Evolutionary conservation across 2,888 invertebrate genomes (phyloP), one percentile per base, ranked within the genome.

Genomic region (Microplitis manilae): DNA sequence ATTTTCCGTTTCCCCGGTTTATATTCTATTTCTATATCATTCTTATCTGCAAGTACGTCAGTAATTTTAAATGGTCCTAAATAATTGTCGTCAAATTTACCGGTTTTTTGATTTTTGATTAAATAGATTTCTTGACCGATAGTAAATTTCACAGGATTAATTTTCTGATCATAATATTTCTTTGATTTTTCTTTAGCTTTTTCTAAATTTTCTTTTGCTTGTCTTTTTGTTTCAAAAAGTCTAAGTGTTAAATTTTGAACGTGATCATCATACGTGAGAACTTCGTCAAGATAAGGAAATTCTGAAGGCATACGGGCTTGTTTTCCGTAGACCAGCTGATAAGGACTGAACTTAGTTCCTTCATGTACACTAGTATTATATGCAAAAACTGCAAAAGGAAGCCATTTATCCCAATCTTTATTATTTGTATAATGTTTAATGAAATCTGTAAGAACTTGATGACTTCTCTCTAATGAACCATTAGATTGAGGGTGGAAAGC

Each of bases 401-500:
- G 20, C 8, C 15, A 61, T 60, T 39, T 8, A 17, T 76, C 71
- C 75, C 75, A 75, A 69, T 77, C 68, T 4, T 67, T 41, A 17
- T 74, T 7, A 7, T 40, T 41, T 1, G 65, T 69, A 15, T 61
- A 77, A 17, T 75, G 75, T 50, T 76, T 79, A 1, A 75, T 50
- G 20, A 8, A 71, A 15, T 71, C 71, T 6, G 67, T 67, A 8
- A 77, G 67, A 30, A 72, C 69, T 5, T 69, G 50, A 65, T 79
- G 77, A 20, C 68, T 74, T 5, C 77, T 65, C 38, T 79, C 80
- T 8, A 81, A 15, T 1, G 75, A 59, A 1, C 80, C 77, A n/a
- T 74, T 71, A 6, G 79, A 71, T 62, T 79, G 76, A 8, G 78
- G 81, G 41, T 76, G 76, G 38, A 74, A 81, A 1, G 78, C 79